These are phyloP conservation scores for Sebastiscus albofasciatus DNA, from an alignment of 2,797 vertebrate species.

Conservation along the genomic window DNA sequence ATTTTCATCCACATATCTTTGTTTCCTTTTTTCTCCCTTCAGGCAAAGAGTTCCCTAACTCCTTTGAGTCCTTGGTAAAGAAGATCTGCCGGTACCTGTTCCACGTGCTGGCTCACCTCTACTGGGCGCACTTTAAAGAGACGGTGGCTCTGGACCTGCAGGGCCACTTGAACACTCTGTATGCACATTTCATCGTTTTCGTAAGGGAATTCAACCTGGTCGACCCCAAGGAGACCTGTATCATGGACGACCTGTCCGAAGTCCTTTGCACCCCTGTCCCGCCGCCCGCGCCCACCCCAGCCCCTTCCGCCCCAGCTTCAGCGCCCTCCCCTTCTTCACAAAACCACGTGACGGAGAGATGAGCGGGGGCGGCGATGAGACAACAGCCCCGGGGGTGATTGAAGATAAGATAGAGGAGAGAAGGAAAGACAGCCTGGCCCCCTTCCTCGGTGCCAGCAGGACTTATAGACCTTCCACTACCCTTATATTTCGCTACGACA, in stretches of 20 bases:
- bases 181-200: conserved; percentile 98
- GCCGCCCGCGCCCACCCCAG: conserved; percentile 47
- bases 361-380: conserved; percentile 76
- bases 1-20: not conserved
- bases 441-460: conserved; percentile 71
- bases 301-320: conserved; percentile 55
- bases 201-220: conserved; percentile 98
- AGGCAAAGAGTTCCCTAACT: conserved; percentile 98
- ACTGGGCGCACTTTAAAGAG: conserved; percentile 99
- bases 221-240: conserved; percentile 97
- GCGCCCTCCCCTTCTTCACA: conserved; percentile 87
- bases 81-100: conserved; percentile 98
- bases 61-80: conserved; percentile 96
- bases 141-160: conserved; percentile 96
- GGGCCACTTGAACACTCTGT: conserved; percentile 98
- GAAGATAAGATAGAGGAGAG: conserved; percentile 69
- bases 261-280: conserved; percentile 89
- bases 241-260: conserved; percentile 99
- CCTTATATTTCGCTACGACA: conserved; percentile 76
- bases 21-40: conserved; percentile 2
- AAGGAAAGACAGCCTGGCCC: conserved; percentile 68
- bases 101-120: conserved; percentile 98
- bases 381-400: conserved; percentile 68
- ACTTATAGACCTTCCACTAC: conserved; percentile 79
- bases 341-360: conserved; percentile 99